Evolutionary conservation across 2,797 vertebrate genomes (phyloP), one percentile per base, ranked within the genome.

Genomic region (Gila robusta): DNA sequence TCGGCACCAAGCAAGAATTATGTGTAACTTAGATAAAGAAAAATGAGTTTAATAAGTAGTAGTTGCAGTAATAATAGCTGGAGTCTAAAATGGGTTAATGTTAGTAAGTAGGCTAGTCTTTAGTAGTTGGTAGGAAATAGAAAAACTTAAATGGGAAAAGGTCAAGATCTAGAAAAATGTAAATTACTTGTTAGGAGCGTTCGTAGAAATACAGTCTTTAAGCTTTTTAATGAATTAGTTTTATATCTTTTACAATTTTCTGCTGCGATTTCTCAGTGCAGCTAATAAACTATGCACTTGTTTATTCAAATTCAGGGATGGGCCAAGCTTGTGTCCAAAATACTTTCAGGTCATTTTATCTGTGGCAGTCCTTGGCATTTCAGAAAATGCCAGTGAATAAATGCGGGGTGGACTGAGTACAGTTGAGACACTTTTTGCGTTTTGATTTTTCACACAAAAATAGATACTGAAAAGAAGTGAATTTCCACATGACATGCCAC

Each of bases 1-100:
- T 70, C 94, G 0, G 66, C 94, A 0, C 90, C 93, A 64, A 69
- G 47, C 87, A 94, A 94, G 82, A 95, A 95, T 88, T 95, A 95
- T 1, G 95, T 96, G 79, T 96, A 32, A 32, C 32, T 32, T 32
- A 94, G 91, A 17, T 66, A 52, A 16, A 72, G 76, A 39, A 19
- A 26, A 32, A 74, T 32, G 59, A 52, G 7, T 67, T 14, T 12
- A 17, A 7, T 32, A 32, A 41, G 21, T 4, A 39, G 39, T 11
- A 28, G 21, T 3, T 2, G 39, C n/a, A 71, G 11, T 39, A 64
- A 54, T 73, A 56, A 17, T 44, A 17, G 49, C 11, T 71, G 32
- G 64, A 11, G 64, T 79, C 67, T 87, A 80, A 76, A 69, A 70
- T 77, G 21, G 26, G 49, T 80, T 1, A 44, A n/a, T 72, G 32